Percentiles rank a stretch among this genome's conserved stretches.
phyloP scores from a whole-genome alignment of 2,797 vertebrate species.

The Spinibarbus caldwelli region DNA sequence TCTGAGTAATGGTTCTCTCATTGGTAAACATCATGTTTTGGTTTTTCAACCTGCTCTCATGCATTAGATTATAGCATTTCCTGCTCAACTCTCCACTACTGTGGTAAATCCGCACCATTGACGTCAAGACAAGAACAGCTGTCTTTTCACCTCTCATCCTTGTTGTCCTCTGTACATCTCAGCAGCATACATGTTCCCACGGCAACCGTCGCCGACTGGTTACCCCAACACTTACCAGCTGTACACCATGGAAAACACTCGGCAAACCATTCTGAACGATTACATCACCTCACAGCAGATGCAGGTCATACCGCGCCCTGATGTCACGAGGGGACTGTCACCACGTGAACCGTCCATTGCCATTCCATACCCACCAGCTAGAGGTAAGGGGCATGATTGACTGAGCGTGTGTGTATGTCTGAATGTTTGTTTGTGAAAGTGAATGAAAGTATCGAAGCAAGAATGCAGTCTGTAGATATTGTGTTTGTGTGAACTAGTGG shows the following conservation, averaged over 20 bases:
- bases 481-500: constrained; percentile 78
- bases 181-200: constrained; percentile 92
- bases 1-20: constrained; percentile 21
- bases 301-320: constrained; percentile 94
- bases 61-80: constrained; percentile 57
- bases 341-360: constrained; percentile 90
- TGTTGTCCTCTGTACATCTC: constrained; percentile 34
- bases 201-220: constrained; percentile 93
- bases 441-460: constrained; percentile 49
- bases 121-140: constrained; percentile 58
- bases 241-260: constrained; percentile 98
- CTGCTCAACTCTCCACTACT: constrained; percentile 43
- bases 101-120: constrained; percentile 57
- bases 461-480: constrained; percentile 60
- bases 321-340: constrained; percentile 88
- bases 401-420: constrained; percentile 54
- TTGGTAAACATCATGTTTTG: constrained; percentile 50
- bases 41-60: constrained; percentile 49
- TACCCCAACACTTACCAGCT: constrained; percentile 97
- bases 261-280: constrained; percentile 98
- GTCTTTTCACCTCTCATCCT: constrained; percentile 12
- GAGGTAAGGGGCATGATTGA: constrained; percentile 80
- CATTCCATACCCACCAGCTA: constrained; percentile 85
- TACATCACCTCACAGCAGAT: constrained; percentile 99
- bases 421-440: constrained; percentile 45